These are phyloP conservation scores for Ellobius talpinus DNA, from an alignment of 2,113 vertebrate species.

Conservation along the genomic window DNA sequence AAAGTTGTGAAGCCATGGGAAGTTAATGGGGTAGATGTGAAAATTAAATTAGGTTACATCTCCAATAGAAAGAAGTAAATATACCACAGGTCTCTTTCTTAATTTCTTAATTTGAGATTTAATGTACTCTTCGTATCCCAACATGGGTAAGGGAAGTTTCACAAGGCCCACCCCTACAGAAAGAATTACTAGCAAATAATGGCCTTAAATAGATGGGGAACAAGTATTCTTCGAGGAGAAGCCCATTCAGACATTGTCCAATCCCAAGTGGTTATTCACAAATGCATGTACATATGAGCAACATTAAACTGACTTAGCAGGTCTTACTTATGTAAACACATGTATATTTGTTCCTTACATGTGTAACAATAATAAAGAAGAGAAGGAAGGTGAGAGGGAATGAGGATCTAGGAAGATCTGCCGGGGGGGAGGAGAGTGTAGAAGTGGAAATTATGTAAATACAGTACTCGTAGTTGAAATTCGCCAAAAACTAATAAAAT, in stretches of 20 bases:
- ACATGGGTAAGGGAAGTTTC: neutral
- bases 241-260: too few relatives aligned
- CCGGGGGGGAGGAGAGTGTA: neutral
- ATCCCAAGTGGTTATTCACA: neutral
- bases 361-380: too few relatives aligned
- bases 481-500: neutral
- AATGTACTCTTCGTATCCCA: neutral
- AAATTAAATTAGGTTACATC: neutral
- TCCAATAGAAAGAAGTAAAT: neutral
- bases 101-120: neutral
- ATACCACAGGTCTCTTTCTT: neutral
- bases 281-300: neutral
- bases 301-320: neutral
- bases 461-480: neutral
- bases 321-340: too few relatives aligned
- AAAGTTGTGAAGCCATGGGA: neutral
- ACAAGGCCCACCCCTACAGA: neutral
- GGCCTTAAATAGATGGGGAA: neutral
- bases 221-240: neutral
- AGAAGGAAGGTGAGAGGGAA: neutral
- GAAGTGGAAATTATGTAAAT: neutral
- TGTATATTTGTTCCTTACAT: neutral
- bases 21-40: neutral
- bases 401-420: neutral
- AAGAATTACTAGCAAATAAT: neutral